Base-by-base conservation (phyloP, 2,113 vertebrate genomes). In the Otis tarda region DNA sequence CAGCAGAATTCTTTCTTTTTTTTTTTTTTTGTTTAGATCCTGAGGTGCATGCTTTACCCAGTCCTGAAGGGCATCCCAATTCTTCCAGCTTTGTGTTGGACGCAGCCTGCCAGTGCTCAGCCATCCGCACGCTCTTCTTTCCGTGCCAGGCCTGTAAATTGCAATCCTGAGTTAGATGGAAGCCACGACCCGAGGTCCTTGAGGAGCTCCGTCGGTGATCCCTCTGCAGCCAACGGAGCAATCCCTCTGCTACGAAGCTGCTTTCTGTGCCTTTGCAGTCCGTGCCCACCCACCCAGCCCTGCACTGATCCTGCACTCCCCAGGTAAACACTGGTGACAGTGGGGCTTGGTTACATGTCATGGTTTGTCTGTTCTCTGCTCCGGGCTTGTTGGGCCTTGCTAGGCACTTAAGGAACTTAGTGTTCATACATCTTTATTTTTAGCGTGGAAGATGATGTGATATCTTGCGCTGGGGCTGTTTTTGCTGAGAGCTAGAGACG, bases 351-450 rank as follows among this genome's bases (percentile, higher is more conserved):
- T 59, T 78, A 83, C 74, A 7, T 78, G 56, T 64, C 93, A 30
- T 28, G 12, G 41, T 76, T 83, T 95, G 92, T 78, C 94, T 23
- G 19, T 65, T 80, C 79, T 50, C 84, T 83, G 90, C 90, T 95
- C 75, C 3, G 24, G 67, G 74, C 50, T 84, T 94, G 70, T 50
- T 93, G 63, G 81, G 83, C 91, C 70, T 94, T 90, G 94, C 84
- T 71, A 86, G 93, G 95, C 82, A 59, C 93, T 90, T 81, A 77
- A 60, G 64, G 94, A 90, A 80, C 89, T 56, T 75, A 31, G 80
- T 89, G 96, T 93, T 93, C 91, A 59, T 73, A 49, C 41, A 83
- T 71, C 41, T 94, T 96, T 95, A 93, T 96, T 97, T 97, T 94
- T 83, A 97, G 93, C 12, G 30, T 82, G 94, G 90, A 84, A 84